Evolutionary conservation across 2,888 invertebrate species (phyloP), one percentile per base, ranked within the genome.

Genomic region (Leptura quadrifasciata): DNA sequence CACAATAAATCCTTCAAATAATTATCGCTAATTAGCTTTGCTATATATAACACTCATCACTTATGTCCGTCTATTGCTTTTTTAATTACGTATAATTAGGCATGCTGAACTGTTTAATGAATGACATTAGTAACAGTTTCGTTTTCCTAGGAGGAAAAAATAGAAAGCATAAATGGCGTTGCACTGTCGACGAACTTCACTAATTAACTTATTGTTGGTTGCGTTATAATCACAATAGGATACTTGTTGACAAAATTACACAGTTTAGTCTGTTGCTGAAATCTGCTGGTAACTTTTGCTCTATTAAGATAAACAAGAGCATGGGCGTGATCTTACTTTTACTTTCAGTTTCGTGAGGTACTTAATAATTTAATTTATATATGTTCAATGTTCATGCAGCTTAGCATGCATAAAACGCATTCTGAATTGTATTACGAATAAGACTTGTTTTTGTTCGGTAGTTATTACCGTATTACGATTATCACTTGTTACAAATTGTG

Each of bases 301-400:
- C 52, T 61, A n/a, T 39, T 61, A 47, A 71, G 61, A 61, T 52
- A 71, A 71, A 71, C 60, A 21, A 70, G 20, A 65, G 9, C 72
- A 60, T 63, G 68, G 76, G 76, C 76, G 76, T 76, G 76, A 76
- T 61, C 69, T 71, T 71, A 76, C 76, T 76, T 76, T 76, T 76
- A 76, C 76, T 76, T 72, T 76, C 76, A 31, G 72, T 39, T 72
- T 76, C 76, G 76, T 76, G 76, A 76, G 76, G 47, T 64, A 35
- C 31, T 68, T 61, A 63, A 63, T 76, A 76, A 68, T 63, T 72
- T 76, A 68, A 72, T 65, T 72, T 61, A 60, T 67, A 69, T 74
- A 60, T 71, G 70, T 31, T 47, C 47, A 47, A 60, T 71, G 70
- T 52, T 47, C 47, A 47, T 47, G 47, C 47, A 47, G 15, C n/a